These are phyloP conservation scores for Cynopterus brachyotis DNA, from an alignment of 2,113 vertebrate genomes.

Conservation along the genomic window DNA sequence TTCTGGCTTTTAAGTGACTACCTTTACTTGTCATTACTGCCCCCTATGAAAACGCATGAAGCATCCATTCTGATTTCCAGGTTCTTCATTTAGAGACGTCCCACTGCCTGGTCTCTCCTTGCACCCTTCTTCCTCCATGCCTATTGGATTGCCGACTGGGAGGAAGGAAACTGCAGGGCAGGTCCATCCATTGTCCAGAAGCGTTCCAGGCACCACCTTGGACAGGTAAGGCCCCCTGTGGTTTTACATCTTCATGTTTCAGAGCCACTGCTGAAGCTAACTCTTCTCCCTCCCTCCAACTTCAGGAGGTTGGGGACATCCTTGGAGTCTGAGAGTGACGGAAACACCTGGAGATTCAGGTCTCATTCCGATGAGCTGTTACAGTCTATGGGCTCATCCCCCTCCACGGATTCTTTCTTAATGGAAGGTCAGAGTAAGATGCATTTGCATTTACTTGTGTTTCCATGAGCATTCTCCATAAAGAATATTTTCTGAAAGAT, in stretches of 20 bases:
- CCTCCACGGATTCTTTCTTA: constrained; percentile 88
- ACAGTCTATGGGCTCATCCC: constrained; percentile 85
- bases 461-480: not conserved
- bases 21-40: not conserved
- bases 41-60: not conserved
- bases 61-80: constrained; percentile 80
- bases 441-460: not conserved
- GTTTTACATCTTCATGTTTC: not conserved
- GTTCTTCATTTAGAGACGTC: constrained; percentile 89
- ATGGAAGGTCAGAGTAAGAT: constrained; percentile 88
- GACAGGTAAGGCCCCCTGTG: constrained; percentile 86
- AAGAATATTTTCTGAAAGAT: not conserved
- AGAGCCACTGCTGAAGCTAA: not conserved
- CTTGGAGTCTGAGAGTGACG: constrained; percentile 87
- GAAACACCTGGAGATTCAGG: constrained; percentile 76
- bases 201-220: constrained; percentile 80
- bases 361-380: constrained; percentile 89
- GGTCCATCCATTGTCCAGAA: constrained; percentile 81
- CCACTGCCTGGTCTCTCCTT: constrained; percentile 71
- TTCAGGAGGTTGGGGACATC: constrained; percentile 74
- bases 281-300: not conserved
- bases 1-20: not conserved
- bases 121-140: constrained; percentile 84
- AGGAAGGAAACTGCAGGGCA: constrained; percentile 83
- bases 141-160: constrained; percentile 80